Base-by-base conservation (phyloP, 2,113 vertebrate genomes). In the Capreolus pygargus region DNA sequence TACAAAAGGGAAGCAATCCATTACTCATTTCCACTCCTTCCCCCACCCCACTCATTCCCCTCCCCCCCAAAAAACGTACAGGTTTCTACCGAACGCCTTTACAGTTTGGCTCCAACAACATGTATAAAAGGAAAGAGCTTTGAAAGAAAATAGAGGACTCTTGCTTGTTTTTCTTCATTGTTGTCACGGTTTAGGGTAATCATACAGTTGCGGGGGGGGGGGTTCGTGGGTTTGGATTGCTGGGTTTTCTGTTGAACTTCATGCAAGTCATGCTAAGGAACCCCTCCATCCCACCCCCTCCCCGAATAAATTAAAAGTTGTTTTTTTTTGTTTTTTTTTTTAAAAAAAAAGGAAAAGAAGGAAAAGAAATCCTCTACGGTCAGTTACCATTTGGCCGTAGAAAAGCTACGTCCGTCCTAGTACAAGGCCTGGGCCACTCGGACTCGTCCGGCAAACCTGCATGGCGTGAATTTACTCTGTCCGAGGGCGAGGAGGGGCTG, bases 261-360 rank as follows among this genome's bases (percentile, higher is more conserved):
- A 99, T 99, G 99, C 99, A 99, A 99, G 99, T 99, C 99, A 99
- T 99, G 99, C 99, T 99, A 99, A 98, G 98, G 98, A 92, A 82
- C 36, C 97, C 98, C 93, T 96, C 97, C 98, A 50, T 94, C 70
- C 50, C 85, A 83, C 90, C 97, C 67, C 43, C 47, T 55, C 86
- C 98, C 96, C 96, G 98, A 99, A 99, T 98, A 99, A 99, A 99
- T 99, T 98, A 98, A 96, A 98, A 94, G 70, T 97, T 33, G 6
- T 23, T 70, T 11, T 70, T 6, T 39, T 39, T n/a, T n/a, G n/a
- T n/a, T 39, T 39, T 39, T 33, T 12, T 70, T 70, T 21, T 70
- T 1, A 30, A 60, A 64, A 10, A 94, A 98, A 98, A 97, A 79
- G 97, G 95, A 97, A 97, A 97, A 97, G 98, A 99, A 99, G 98